Percentiles rank a stretch among this genome's conserved stretches.
These are phyloP conservation scores for Corythucha ciliata DNA, from an alignment of 2,888 invertebrate species.

Conservation along the genomic window DNA sequence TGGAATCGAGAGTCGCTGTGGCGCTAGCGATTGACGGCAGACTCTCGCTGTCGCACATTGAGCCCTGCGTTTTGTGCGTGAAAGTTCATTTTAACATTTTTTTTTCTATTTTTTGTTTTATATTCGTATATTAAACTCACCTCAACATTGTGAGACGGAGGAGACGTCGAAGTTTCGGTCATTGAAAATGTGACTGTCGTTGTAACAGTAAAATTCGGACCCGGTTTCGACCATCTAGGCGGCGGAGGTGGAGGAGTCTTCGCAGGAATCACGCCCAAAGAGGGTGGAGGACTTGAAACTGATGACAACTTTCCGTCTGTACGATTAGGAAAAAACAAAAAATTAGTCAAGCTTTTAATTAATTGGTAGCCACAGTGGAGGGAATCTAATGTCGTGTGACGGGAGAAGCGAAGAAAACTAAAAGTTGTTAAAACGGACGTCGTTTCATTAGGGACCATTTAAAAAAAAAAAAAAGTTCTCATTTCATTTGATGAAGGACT, in stretches of 20 bases:
- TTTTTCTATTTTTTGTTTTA: not conserved
- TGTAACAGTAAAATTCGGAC: conserved; percentile 66
- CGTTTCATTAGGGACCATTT: too few relatives aligned
- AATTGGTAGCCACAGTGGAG: too few relatives aligned
- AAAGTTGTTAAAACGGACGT: too few relatives aligned
- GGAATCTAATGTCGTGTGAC: too few relatives aligned
- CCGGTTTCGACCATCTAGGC: conserved; percentile 74
- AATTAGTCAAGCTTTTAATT: too few relatives aligned
- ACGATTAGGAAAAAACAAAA: not conserved
- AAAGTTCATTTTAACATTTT: conserved; percentile 2
- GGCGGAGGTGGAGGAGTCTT: conserved; percentile 72
- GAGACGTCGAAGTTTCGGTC: conserved; percentile 48
- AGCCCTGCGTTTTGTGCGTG: conserved; percentile 16
- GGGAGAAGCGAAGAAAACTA: too few relatives aligned
- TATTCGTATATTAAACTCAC: too few relatives aligned
- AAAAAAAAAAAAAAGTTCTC: too few relatives aligned
- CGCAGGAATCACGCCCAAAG: conserved; percentile 25
- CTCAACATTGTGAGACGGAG: conserved; percentile 36
- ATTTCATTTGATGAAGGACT: too few relatives aligned
- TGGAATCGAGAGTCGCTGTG: conserved; percentile 30
- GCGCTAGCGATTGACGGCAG: conserved; percentile 32
- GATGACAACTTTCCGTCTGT: conserved; percentile 9
- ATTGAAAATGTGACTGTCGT: conserved; percentile 80
- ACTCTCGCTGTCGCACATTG: conserved; percentile 30
- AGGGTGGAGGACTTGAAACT: conserved; percentile 27